Conservation (phyloP, 2,113 vertebrate genomes). For the Anarhynchus alexandrinus region DNA sequence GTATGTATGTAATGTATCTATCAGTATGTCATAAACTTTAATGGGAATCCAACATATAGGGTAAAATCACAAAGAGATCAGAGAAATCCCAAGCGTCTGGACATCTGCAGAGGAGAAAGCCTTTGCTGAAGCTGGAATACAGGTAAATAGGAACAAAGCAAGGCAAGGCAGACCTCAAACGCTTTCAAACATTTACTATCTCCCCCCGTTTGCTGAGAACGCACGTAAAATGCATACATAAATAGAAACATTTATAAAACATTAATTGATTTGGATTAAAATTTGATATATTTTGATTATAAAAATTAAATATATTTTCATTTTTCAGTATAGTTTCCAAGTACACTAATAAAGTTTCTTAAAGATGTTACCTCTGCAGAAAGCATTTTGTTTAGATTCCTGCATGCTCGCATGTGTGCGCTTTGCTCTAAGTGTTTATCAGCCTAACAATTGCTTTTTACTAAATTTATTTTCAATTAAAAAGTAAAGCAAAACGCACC, state of each 20-base stretch:
- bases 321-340: neutral
- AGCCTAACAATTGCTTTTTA: neutral
- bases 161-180: neutral
- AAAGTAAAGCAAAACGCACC: neutral
- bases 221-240: neutral
- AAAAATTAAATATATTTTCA: neutral
- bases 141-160: neutral
- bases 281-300: neutral
- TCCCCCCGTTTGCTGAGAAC: neutral
- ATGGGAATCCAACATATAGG: neutral
- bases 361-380: neutral
- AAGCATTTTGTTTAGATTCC: neutral
- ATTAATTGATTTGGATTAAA: neutral
- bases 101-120: neutral
- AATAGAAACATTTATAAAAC: neutral
- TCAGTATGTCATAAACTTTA: neutral
- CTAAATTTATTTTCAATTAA: constrained; percentile 17
- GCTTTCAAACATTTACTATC: neutral
- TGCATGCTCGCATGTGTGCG: neutral
- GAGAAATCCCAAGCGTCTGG: neutral
- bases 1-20: neutral
- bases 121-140: neutral
- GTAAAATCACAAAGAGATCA: neutral
- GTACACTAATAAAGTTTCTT: neutral
- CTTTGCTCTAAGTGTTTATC: neutral